These are phyloP conservation scores for Chaetoderma sp. DNA, from an alignment of 2,888 invertebrate genomes.

Conservation along the genomic window DNA sequence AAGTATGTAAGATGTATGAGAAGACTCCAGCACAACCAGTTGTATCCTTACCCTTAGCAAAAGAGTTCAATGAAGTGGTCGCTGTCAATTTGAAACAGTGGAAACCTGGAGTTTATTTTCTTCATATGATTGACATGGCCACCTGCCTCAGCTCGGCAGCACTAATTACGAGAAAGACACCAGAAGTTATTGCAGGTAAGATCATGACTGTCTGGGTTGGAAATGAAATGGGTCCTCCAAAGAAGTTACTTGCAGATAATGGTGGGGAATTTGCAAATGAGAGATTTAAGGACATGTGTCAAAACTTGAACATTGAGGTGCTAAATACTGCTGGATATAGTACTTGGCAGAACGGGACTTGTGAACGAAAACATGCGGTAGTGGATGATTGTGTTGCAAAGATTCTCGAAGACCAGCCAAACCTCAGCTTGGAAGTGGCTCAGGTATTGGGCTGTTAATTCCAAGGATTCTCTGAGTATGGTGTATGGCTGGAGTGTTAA, in stretches of 20 bases:
- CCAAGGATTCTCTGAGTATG: constrained; percentile 13
- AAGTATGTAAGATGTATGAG: constrained; percentile 10
- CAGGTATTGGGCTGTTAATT: constrained; percentile 7
- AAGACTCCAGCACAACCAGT: constrained; percentile 15
- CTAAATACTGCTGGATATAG: constrained; percentile 2
- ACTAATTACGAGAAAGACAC: constrained; percentile 6
- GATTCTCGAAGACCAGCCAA: constrained; percentile 1
- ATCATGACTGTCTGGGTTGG: constrained; percentile 15
- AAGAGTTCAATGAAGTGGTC: constrained; percentile 33
- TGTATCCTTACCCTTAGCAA: constrained; percentile 12
- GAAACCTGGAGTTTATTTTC: constrained; percentile 11
- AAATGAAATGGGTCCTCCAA: constrained; percentile 4
- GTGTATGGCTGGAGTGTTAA: constrained; percentile 16
- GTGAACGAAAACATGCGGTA: constrained; percentile 19
- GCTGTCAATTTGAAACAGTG: constrained; percentile 35
- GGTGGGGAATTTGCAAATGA: constrained; percentile 15
- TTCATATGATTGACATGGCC: constrained; percentile 15
- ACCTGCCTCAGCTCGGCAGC: constrained; percentile 7
- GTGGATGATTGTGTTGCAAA: constrained; percentile 16
- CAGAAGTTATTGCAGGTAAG: constrained; percentile 1
- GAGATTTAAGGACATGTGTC: constrained; percentile 2
- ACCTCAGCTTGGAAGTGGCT: constrained; percentile 1
- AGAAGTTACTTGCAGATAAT: constrained; percentile 11
- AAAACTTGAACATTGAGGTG: constrained; percentile 15
- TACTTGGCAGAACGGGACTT: constrained; percentile 29